These are phyloP conservation scores for Saturnia japonica DNA, from an alignment of 2,888 invertebrate species.

Conservation along the genomic window DNA sequence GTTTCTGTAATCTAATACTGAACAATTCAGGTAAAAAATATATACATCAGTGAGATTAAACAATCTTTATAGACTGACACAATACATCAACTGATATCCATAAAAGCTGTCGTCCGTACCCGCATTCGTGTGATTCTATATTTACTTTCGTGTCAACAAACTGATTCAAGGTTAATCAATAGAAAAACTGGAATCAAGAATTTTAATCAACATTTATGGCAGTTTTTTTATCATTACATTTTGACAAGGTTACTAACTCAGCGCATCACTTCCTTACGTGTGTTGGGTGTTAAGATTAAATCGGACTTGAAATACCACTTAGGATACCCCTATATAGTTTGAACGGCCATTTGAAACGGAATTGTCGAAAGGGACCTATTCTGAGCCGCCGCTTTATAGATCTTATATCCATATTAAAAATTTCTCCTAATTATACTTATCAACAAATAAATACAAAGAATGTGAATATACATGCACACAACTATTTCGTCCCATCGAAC, in stretches of 20 bases:
- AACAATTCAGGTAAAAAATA: slow-evolving; percentile 2
- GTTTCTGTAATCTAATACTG: slow-evolving; percentile 1
- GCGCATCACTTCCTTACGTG: slow-evolving; percentile 2
- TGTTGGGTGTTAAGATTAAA: not conserved
- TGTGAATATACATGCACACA: too few relatives aligned
- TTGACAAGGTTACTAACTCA: not conserved
- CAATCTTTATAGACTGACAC: slow-evolving; percentile 4
- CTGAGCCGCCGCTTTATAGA: too few relatives aligned
- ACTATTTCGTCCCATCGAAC: too few relatives aligned
- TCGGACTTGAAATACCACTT: not conserved
- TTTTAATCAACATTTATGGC: slow-evolving; percentile 8
- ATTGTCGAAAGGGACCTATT: too few relatives aligned
- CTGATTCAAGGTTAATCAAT: slow-evolving; percentile 14
- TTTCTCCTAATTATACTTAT: not conserved
- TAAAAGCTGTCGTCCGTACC: not conserved
- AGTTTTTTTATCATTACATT: not conserved
- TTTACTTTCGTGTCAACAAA: slow-evolving; percentile 12
- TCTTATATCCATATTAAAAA: too few relatives aligned
- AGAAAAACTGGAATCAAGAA: slow-evolving; percentile 12
- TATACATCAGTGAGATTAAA: not conserved
- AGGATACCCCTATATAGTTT: not conserved
- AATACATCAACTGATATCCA: slow-evolving; percentile 10
- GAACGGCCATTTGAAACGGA: too few relatives aligned
- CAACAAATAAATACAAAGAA: not conserved
- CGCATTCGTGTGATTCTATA: slow-evolving; percentile 2